Percentiles rank a stretch among this genome's conserved stretches.
Evolutionary conservation across 2,888 invertebrate genomes (phyloP).

Genomic region (Eupeodes luniger): DNA sequence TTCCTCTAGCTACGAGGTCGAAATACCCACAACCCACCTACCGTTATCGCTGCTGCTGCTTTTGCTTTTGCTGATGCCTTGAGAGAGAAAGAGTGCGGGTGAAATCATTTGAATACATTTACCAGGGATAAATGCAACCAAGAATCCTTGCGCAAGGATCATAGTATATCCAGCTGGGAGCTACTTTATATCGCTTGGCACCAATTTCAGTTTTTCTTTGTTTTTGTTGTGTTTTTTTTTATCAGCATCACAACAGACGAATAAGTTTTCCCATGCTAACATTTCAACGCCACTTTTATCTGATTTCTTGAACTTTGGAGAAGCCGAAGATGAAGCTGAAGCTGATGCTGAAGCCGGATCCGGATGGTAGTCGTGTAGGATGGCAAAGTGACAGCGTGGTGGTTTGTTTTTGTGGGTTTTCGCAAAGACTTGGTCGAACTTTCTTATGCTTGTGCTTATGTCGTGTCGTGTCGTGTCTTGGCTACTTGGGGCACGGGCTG

Average conservation of each 20-base stretch:
- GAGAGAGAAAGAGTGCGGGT: constrained; percentile 14
- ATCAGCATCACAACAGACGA: constrained; percentile 66
- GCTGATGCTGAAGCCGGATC: background rate
- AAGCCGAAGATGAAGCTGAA: background rate
- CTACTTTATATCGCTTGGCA: constrained; percentile 45
- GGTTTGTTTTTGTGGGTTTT: constrained; percentile 32
- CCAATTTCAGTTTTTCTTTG: constrained; percentile 24
- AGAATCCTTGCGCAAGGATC: constrained; percentile 44
- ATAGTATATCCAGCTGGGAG: constrained; percentile 44
- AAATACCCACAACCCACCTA: too few relatives aligned
- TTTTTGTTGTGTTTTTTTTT: constrained; percentile 23
- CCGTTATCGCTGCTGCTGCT: too few relatives aligned
- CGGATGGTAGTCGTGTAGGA: constrained; percentile 12
- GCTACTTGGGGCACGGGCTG: background rate
- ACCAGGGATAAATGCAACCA: constrained; percentile 54
- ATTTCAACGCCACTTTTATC: constrained; percentile 71
- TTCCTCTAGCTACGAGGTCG: background rate
- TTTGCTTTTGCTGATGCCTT: too few relatives aligned
- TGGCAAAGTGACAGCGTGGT: constrained; percentile 27
- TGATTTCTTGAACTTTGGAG: constrained; percentile 59
- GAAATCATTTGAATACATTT: constrained; percentile 70
- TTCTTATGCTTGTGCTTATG: background rate
- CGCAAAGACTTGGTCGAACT: constrained; percentile 32
- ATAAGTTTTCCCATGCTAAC: constrained; percentile 67
- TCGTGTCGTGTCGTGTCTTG: background rate